These are phyloP conservation scores for Microtus pennsylvanicus DNA, from an alignment of 2,113 vertebrate genomes.

Conservation along the genomic window DNA sequence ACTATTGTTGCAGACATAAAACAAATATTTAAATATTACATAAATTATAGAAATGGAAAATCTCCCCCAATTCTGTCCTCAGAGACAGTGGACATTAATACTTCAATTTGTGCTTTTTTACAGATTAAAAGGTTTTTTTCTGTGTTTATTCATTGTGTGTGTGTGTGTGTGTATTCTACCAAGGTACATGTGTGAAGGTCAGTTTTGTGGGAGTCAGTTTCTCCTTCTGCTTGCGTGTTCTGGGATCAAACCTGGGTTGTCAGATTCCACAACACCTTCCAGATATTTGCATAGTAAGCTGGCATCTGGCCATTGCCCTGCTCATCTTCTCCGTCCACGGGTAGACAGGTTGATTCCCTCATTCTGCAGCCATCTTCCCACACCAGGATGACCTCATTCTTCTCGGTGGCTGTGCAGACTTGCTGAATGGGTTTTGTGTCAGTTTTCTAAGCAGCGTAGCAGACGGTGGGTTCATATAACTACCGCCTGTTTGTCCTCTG, in stretches of 20 bases:
- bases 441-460: background rate
- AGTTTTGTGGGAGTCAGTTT: background rate
- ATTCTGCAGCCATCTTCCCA: background rate
- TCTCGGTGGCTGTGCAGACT: background rate
- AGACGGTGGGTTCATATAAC: background rate
- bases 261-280: background rate
- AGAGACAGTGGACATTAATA: conserved; percentile 38
- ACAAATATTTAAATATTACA: conserved; percentile 18
- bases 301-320: background rate
- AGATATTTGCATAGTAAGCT: conserved; percentile 17
- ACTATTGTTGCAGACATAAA: background rate
- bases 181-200: background rate
- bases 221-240: background rate
- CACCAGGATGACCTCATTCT: conserved; percentile 4
- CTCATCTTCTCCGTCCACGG: background rate
- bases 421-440: background rate
- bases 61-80: background rate
- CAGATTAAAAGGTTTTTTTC: background rate
- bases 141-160: background rate
- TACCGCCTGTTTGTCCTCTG: background rate
- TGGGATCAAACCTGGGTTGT: background rate
- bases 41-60: conserved; percentile 27
- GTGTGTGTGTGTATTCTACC: background rate
- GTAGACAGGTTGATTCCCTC: background rate
- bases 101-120: conserved; percentile 38